phyloP scores from a whole-genome alignment of 2,888 invertebrate genomes.

The Rhamnusium bicolor region DNA sequence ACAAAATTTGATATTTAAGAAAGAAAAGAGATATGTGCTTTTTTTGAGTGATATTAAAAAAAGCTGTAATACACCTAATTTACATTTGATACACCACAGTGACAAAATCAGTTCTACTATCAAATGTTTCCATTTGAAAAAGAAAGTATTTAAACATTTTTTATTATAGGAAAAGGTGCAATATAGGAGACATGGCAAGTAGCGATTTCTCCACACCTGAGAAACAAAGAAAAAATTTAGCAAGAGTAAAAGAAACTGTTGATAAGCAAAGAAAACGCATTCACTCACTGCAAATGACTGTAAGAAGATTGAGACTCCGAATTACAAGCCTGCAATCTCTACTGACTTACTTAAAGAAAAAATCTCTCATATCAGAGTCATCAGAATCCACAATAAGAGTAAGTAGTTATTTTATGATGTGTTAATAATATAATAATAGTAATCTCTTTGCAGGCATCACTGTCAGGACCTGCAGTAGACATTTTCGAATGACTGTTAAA shows the following conservation, averaged over 20 bases:
- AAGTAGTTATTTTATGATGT: background rate
- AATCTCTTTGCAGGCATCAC: constrained; percentile 1
- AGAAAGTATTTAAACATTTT: background rate
- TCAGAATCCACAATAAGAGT: constrained; percentile 1
- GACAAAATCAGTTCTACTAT: too few relatives aligned
- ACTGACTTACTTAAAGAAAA: background rate
- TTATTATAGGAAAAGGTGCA: constrained; percentile 28
- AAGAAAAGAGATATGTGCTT: too few relatives aligned
- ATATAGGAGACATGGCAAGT: constrained; percentile 35
- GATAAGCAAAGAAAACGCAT: constrained; percentile 18
- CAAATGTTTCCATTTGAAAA: too few relatives aligned
- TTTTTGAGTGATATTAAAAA: too few relatives aligned
- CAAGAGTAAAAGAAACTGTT: constrained; percentile 17
- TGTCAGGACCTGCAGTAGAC: too few relatives aligned
- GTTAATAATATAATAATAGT: background rate
- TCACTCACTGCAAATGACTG: constrained; percentile 13
- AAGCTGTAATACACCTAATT: too few relatives aligned
- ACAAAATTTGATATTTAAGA: too few relatives aligned
- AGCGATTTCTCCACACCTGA: constrained; percentile 41
- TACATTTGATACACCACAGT: too few relatives aligned
- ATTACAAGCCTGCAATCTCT: background rate
- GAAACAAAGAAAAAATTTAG: constrained; percentile 30
- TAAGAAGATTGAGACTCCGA: constrained; percentile 23
- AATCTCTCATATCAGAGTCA: background rate
- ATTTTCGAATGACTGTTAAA: constrained; percentile 34